Percentiles rank a stretch among this genome's conserved stretches.
Conservation (phyloP, 2,888 invertebrate species). For the Norana najaformis region DNA sequence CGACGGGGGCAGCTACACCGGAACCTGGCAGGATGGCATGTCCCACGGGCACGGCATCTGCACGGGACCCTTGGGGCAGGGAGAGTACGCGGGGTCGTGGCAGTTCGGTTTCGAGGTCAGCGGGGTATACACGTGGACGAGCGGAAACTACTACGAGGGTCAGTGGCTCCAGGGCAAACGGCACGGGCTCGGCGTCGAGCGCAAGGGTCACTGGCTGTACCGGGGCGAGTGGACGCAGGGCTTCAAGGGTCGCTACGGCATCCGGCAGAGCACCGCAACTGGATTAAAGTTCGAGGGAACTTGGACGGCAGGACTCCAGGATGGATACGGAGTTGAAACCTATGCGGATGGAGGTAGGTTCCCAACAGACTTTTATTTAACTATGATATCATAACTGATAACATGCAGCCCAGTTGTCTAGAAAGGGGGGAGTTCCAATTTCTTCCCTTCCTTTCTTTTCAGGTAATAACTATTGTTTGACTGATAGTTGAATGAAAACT, state of each 20-base stretch:
- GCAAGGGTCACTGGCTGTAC: slow-evolving; percentile 93
- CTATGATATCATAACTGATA: not conserved
- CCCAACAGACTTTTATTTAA: too few species aligned
- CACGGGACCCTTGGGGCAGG: slow-evolving; percentile 85
- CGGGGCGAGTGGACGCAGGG: slow-evolving; percentile 98
- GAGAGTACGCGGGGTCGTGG: slow-evolving; percentile 98
- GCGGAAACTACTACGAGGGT: slow-evolving; percentile 93
- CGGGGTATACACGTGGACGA: slow-evolving; percentile 78
- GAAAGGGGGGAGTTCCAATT: too few species aligned
- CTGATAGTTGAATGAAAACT: too few species aligned
- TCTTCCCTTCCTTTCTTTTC: too few species aligned
- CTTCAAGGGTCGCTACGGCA: slow-evolving; percentile 96
- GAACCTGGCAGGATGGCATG: slow-evolving; percentile 99
- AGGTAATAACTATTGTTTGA: too few species aligned
- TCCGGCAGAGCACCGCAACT: slow-evolving; percentile 89
- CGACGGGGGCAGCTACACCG: slow-evolving; percentile 99
- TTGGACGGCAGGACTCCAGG: slow-evolving; percentile 97
- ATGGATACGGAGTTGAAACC: slow-evolving; percentile 98
- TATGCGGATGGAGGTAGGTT: slow-evolving; percentile 96
- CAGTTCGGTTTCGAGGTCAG: slow-evolving; percentile 99
- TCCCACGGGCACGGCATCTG: slow-evolving; percentile 98
- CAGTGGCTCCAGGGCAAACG: slow-evolving; percentile 99
- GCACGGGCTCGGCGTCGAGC: slow-evolving; percentile 96
- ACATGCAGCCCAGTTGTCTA: too few species aligned
- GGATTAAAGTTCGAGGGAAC: slow-evolving; percentile 67